Conservation (phyloP, 2,113 vertebrate genomes). For the Heteronetta atricapilla region DNA sequence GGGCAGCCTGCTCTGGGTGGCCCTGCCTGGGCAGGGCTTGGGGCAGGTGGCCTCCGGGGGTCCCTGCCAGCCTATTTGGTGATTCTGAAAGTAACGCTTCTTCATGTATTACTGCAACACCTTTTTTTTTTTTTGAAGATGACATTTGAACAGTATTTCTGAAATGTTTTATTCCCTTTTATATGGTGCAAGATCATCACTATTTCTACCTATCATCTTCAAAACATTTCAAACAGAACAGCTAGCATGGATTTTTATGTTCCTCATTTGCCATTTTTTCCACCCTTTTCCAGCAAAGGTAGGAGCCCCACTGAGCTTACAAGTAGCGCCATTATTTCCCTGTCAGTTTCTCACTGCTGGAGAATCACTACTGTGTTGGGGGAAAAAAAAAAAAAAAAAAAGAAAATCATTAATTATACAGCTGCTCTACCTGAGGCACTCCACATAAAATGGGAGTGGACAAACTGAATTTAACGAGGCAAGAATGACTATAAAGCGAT, state of each 20-base stretch:
- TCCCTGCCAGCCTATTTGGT: no score
- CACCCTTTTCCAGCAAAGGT: not conserved
- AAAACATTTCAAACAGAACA: not conserved
- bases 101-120: not conserved
- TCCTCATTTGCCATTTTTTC: not conserved
- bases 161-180: not conserved
- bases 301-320: constrained; percentile 44
- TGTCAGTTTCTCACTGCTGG: constrained; percentile 35
- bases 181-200: not conserved
- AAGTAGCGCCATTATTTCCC: constrained; percentile 41
- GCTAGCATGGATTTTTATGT: not conserved
- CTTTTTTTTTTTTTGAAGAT: not conserved
- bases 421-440: constrained; percentile 16
- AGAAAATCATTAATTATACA: constrained; percentile 47
- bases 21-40: no score
- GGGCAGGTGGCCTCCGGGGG: no score
- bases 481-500: not conserved
- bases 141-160: not conserved
- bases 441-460: not conserved
- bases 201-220: not conserved
- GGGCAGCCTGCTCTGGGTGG: no score
- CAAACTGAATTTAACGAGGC: not conserved
- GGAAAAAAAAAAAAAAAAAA: not conserved
- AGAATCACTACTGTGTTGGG: constrained; percentile 10
- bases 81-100: not conserved